Evolutionary conservation across 2,888 invertebrate species (phyloP).

Genomic region (Napeogenes sylphis): DNA sequence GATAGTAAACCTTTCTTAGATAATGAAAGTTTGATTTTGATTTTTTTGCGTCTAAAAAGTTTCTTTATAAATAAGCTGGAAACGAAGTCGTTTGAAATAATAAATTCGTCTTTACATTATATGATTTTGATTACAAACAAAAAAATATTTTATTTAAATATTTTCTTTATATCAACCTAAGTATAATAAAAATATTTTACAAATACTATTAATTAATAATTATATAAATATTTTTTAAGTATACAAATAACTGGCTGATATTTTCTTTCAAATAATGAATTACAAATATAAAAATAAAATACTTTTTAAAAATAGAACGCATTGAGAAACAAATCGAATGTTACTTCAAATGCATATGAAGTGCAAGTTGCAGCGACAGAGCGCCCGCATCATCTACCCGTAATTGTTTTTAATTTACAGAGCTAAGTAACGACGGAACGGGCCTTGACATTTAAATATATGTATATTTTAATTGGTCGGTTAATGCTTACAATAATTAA

Average conservation of each 20-base stretch:
- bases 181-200: no score
- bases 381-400: conserved; percentile 72
- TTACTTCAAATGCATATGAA: conserved; percentile 10
- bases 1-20: conserved; percentile 25
- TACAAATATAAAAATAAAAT: not conserved
- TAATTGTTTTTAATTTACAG: conserved; percentile 57
- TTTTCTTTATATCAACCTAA: no score
- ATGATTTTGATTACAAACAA: no score
- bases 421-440: conserved; percentile 24
- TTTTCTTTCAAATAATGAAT: no score
- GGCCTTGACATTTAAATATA: not conserved
- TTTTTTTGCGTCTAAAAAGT: not conserved
- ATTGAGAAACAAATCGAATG: conserved; percentile 3
- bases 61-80: no score
- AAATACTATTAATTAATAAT: no score
- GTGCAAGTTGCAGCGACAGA: conserved; percentile 47
- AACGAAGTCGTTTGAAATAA: no score
- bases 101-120: no score
- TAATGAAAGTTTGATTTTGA: conserved; percentile 9
- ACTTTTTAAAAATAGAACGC: conserved; percentile 1
- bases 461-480: not conserved
- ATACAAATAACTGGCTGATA: no score
- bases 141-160: no score
- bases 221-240: no score
- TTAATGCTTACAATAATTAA: no score